Conservation (phyloP, 2,113 vertebrate species). For the Sorex fumeus region DNA sequence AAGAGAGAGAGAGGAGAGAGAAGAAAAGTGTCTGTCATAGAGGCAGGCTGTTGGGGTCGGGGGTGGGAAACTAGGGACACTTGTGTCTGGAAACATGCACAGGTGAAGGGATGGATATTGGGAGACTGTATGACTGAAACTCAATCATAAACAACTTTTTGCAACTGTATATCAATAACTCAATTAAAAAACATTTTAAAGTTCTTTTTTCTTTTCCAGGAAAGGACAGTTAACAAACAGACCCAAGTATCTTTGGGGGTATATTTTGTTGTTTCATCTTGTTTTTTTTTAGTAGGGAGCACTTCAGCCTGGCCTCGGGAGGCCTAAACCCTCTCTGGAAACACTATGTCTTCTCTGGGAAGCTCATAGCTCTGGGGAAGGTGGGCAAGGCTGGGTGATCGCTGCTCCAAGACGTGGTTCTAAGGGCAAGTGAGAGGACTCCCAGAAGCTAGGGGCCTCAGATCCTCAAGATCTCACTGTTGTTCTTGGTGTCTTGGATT, state of each 20-base stretch:
- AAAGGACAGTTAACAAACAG: not conserved
- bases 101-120: too few relatives aligned
- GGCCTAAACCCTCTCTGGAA: slow-evolving; percentile 20
- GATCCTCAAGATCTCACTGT: not conserved
- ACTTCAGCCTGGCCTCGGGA: slow-evolving; percentile 7
- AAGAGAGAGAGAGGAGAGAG: too few relatives aligned
- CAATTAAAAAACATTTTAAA: too few relatives aligned
- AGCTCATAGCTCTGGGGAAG: not conserved
- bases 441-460: too few relatives aligned
- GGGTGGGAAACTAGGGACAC: too few relatives aligned
- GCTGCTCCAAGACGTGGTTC: not conserved
- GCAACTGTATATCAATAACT: too few relatives aligned
- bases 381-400: not conserved
- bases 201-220: too few relatives aligned
- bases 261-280: slow-evolving; percentile 10
- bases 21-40: too few relatives aligned
- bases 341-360: slow-evolving; percentile 13
- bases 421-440: not conserved
- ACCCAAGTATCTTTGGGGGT: not conserved
- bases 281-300: not conserved
- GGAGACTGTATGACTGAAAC: too few relatives aligned
- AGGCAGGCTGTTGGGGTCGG: too few relatives aligned
- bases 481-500: not conserved
- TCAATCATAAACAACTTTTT: too few relatives aligned
- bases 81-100: too few relatives aligned